A percentile compares a stretch with the other conserved stretches of the same genome.
Evolutionary conservation across 2,113 vertebrate species (phyloP).

Genomic region (Malurus melanocephalus): DNA sequence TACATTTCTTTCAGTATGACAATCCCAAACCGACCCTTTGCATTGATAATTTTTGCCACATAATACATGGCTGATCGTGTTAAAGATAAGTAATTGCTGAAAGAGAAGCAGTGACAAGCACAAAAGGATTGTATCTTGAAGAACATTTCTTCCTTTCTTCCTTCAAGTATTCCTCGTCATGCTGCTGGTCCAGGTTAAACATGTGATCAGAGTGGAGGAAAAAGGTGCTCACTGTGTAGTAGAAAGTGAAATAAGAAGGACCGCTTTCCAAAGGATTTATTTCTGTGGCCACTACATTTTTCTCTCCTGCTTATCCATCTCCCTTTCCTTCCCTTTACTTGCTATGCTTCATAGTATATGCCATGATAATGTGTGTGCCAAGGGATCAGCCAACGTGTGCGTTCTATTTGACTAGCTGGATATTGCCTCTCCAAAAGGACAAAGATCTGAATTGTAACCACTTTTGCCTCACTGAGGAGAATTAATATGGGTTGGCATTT

Average conservation of each 20-base stretch:
- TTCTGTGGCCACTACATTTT: neutral
- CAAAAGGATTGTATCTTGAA: neutral
- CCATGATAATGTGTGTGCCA: neutral
- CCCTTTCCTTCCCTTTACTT: neutral
- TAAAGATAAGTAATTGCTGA: neutral
- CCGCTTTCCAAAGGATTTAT: accelerated
- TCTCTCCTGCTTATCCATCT: neutral
- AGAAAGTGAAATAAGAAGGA: neutral
- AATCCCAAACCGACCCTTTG: neutral
- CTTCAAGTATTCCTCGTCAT: neutral
- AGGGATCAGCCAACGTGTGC: accelerated
- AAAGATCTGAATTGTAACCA: neutral
- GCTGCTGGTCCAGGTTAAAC: neutral
- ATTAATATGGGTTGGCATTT: neutral
- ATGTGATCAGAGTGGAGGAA: accelerated
- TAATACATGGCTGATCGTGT: neutral
- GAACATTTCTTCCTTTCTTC: neutral
- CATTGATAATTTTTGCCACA: neutral
- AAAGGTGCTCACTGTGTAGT: neutral
- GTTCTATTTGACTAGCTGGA: neutral
- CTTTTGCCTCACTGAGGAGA: neutral
- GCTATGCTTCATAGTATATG: neutral
- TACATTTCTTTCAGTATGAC: neutral
- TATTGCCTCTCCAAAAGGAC: neutral
- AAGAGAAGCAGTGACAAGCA: neutral